Evolutionary conservation across 2,888 invertebrate species (phyloP).

Genomic region (Cheilosia grossa): DNA sequence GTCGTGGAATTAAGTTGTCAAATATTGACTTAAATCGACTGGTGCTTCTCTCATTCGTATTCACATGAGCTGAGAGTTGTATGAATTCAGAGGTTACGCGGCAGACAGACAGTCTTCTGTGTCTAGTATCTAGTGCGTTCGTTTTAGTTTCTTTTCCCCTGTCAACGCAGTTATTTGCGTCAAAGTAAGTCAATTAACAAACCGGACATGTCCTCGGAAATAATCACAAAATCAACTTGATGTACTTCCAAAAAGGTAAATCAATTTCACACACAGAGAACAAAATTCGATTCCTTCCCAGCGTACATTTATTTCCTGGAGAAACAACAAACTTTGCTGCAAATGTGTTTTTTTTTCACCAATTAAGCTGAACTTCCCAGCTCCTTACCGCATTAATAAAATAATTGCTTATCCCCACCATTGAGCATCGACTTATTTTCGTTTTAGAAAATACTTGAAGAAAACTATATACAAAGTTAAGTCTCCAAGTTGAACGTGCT

Average conservation of each 20-base stretch:
- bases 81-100: too few relatives aligned
- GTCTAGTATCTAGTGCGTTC: too few relatives aligned
- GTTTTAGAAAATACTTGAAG: conserved; percentile 10
- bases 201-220: not conserved
- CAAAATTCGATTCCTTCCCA: too few relatives aligned
- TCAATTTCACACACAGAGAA: not conserved
- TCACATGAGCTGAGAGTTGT: too few relatives aligned
- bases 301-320: too few relatives aligned
- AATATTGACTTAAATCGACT: too few relatives aligned
- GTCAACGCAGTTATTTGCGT: too few relatives aligned
- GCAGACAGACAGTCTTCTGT: too few relatives aligned
- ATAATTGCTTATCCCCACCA: conserved; percentile 35
- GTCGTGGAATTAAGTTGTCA: too few relatives aligned
- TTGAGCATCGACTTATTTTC: conserved; percentile 53
- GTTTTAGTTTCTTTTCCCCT: too few relatives aligned
- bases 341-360: not conserved
- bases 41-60: too few relatives aligned
- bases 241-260: not conserved
- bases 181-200: too few relatives aligned
- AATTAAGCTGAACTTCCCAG: conserved; percentile 5
- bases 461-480: conserved; percentile 33
- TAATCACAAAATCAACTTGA: not conserved
- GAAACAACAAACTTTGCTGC: not conserved
- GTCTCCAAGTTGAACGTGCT: conserved; percentile 26
- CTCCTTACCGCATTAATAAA: not conserved